Percentiles rank a stretch among this genome's conserved stretches.
phyloP scores from a whole-genome alignment of 2,888 invertebrate species.

The Pilophorus perplexus region DNA sequence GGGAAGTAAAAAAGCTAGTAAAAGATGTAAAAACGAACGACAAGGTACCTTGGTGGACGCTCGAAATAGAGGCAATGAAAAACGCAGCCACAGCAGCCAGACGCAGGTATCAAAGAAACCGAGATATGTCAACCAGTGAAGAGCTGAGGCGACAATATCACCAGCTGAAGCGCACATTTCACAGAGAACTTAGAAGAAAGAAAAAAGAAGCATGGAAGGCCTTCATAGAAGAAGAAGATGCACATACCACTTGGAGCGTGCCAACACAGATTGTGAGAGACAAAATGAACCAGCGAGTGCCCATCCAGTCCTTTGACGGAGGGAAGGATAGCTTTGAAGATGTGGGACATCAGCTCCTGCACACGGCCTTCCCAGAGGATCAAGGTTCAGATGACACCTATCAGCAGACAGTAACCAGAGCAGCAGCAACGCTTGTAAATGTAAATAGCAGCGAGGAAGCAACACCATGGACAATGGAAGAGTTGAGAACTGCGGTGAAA shows the following conservation, averaged over 20 bases:
- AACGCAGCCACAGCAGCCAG: not conserved
- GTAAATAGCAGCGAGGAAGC: too few relatives aligned
- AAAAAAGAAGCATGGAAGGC: not conserved
- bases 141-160: not conserved
- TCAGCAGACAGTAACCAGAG: too few relatives aligned
- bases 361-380: conserved; percentile 2
- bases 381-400: not conserved
- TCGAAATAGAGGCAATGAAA: not conserved
- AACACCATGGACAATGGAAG: not conserved
- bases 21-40: not conserved
- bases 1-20: not conserved
- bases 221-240: conserved; percentile 4
- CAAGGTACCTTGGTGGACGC: conserved; percentile 1
- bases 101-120: not conserved
- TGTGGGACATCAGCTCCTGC: not conserved
- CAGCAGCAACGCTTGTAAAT: not conserved
- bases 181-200: not conserved
- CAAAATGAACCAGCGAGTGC: not conserved
- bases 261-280: conserved; percentile 5
- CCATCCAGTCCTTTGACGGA: not conserved
- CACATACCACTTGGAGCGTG: not conserved
- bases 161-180: not conserved
- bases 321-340: not conserved
- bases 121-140: not conserved
- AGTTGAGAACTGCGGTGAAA: not conserved